Percentiles rank a stretch among this genome's conserved stretches.
Evolutionary conservation across 2,797 vertebrate species (phyloP).

Genomic region (Propithecus deckenii): DNA sequence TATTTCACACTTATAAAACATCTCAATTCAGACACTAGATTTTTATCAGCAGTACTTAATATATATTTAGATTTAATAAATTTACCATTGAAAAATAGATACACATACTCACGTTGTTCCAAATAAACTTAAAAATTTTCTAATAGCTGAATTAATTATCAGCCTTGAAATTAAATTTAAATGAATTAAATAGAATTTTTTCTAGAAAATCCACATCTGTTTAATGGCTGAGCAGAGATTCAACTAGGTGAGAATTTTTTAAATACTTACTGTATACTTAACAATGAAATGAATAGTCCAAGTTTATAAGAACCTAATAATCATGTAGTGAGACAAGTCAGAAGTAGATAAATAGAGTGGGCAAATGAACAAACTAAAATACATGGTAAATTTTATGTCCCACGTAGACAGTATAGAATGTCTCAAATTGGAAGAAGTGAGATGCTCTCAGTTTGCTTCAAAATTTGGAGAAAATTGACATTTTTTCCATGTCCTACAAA

Average conservation of each 20-base stretch:
- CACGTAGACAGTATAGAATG: neutral
- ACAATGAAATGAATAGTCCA: neutral
- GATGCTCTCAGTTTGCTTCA: neutral
- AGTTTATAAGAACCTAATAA: neutral
- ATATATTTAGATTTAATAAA: slow-evolving; percentile 21
- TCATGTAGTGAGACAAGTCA: neutral
- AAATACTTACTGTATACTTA: neutral
- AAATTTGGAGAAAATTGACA: neutral
- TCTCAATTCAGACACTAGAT: neutral
- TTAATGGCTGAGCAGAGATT: neutral
- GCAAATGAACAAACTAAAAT: neutral
- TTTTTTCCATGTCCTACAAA: neutral
- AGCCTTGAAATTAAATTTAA: neutral
- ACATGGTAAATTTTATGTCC: neutral
- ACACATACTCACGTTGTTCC: neutral
- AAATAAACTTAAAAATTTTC: neutral
- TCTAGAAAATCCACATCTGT: neutral
- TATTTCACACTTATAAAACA: neutral
- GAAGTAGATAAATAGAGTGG: neutral
- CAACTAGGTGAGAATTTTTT: neutral
- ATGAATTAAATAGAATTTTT: neutral
- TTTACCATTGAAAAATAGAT: neutral
- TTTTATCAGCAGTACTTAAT: neutral
- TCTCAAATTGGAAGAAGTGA: neutral
- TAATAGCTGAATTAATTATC: neutral